Evolutionary conservation across 2,888 invertebrate species (phyloP).

Genomic region (Scelioninae gen. 1): DNA sequence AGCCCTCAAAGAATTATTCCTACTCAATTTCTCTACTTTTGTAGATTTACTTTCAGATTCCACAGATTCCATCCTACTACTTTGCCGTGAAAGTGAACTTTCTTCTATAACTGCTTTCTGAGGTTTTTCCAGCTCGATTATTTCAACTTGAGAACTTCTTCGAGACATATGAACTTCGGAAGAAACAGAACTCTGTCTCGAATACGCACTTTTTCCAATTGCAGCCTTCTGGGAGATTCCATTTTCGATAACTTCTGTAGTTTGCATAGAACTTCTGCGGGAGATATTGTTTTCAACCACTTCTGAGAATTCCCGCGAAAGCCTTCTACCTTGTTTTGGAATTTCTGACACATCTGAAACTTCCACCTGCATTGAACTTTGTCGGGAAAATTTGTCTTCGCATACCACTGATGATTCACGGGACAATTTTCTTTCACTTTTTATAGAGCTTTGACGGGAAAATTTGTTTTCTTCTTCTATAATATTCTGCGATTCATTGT

Average conservation of each 20-base stretch:
- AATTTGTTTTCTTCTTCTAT: slow-evolving; percentile 60
- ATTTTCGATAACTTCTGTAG: slow-evolving; percentile 28
- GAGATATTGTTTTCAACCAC: slow-evolving; percentile 53
- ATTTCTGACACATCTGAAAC: slow-evolving; percentile 30
- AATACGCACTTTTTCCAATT: slow-evolving; percentile 60
- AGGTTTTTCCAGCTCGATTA: slow-evolving; percentile 64
- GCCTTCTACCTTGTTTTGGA: slow-evolving; percentile 39
- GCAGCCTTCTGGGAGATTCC: slow-evolving; percentile 53
- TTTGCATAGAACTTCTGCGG: slow-evolving; percentile 45
- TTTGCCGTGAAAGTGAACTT: slow-evolving; percentile 71
- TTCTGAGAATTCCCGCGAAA: slow-evolving; percentile 46
- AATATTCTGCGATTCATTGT: slow-evolving; percentile 8
- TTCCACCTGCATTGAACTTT: slow-evolving; percentile 64
- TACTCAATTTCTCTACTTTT: slow-evolving; percentile 44
- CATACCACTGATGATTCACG: slow-evolving; percentile 42
- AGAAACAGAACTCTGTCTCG: slow-evolving; percentile 65
- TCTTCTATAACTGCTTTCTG: slow-evolving; percentile 68
- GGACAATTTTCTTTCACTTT: slow-evolving; percentile 44
- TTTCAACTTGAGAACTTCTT: slow-evolving; percentile 67
- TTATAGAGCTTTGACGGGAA: slow-evolving; percentile 53
- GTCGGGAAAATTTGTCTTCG: slow-evolving; percentile 56
- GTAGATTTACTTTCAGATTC: slow-evolving; percentile 70
- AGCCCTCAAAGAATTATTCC: slow-evolving; percentile 74
- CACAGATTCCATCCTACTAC: slow-evolving; percentile 69
- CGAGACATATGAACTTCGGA: slow-evolving; percentile 55